Evolutionary conservation across 2,888 invertebrate species (phyloP), one percentile per base, ranked within the genome.

Genomic region (Melinaea marsaeus): DNA sequence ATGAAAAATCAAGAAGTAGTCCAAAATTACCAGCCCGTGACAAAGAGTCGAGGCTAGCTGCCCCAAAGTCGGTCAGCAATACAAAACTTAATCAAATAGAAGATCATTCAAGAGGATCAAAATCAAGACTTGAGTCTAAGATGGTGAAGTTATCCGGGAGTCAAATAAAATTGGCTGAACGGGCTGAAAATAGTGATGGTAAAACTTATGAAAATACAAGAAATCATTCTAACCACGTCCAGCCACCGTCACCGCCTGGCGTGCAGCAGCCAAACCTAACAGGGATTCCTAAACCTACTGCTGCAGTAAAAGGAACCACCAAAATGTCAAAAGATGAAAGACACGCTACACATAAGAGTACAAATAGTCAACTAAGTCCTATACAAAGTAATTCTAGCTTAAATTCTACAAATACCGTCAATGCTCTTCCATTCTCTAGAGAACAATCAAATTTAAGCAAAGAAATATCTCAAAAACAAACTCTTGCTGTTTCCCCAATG

Each of bases 241-340:
- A 80, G 69, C 73, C 79, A 47, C 79, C 83, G 13, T 76, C 83
- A 54, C 72, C 72, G 7, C 67, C 74, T 80, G 92, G 62, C 83
- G 75, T 80, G 69, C 81, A 80, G 4, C 74, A 78, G 37, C 87
- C 79, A 63, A 89, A 88, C 74, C 84, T 84, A 55, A 90, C 90
- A 5, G 95, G 96, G 22, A 95, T 97, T 73, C 97, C 97, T 0
- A 97, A 97, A 83, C 97, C 97, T 2, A 97, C 97, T 55, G 97
- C 97, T 7, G 96, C 97, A 63, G 96, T 98, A 42, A 97, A 97
- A 90, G 97, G 97, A 69, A 97, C 96, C 34, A 95, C 95, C 68
- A 97, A 97, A 84, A 91, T 94, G 74, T 85, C 93, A 69, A 91
- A 92, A 82, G 93, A 93, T 78, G 81, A 91, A 77, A 83, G 89